A percentile compares a stretch with the other conserved stretches of the same genome.
Evolutionary conservation across 2,888 invertebrate species (phyloP).

Genomic region (Diploptera punctata): DNA sequence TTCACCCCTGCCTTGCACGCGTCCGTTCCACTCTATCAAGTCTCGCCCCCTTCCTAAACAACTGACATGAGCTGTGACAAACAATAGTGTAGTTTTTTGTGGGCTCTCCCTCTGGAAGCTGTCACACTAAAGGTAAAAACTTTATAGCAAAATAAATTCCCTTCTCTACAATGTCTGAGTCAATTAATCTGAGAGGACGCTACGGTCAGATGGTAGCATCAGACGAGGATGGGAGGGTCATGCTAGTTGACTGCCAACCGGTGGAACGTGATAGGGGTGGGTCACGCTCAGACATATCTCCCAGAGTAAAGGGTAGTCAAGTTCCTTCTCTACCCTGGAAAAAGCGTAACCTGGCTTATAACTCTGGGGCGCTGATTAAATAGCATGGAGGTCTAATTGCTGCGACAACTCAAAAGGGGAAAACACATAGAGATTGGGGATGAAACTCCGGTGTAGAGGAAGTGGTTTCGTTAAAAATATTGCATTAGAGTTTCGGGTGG

Average conservation of each 20-base stretch:
- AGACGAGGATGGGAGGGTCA: not conserved
- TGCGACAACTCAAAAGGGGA: not conserved
- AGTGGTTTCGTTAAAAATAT: not conserved
- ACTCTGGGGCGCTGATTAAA: slow-evolving; percentile 14
- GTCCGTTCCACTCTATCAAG: not conserved
- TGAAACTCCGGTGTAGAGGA: too few relatives aligned
- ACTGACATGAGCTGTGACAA: slow-evolving; percentile 9
- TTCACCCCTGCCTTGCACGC: not conserved
- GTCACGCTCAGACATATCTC: not conserved
- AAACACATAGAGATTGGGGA: too few relatives aligned
- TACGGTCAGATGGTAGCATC: slow-evolving; percentile 4
- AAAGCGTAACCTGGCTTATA: not conserved
- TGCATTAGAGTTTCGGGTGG: too few relatives aligned
- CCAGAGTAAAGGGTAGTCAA: not conserved
- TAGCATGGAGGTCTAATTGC: not conserved
- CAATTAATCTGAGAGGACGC: slow-evolving; percentile 14
- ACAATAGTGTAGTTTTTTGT: not conserved
- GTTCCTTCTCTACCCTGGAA: not conserved
- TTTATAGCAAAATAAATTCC: slow-evolving; percentile 12
- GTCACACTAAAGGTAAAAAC: not conserved
- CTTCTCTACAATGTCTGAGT: not conserved
- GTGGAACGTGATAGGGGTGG: slow-evolving; percentile 4
- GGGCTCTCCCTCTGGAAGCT: not conserved
- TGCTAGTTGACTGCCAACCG: slow-evolving; percentile 16
- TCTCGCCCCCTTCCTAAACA: not conserved